These are phyloP conservation scores for Micromussa lordhowensis DNA, from an alignment of 92 coral and sea anemone species.

Conservation along the genomic window DNA sequence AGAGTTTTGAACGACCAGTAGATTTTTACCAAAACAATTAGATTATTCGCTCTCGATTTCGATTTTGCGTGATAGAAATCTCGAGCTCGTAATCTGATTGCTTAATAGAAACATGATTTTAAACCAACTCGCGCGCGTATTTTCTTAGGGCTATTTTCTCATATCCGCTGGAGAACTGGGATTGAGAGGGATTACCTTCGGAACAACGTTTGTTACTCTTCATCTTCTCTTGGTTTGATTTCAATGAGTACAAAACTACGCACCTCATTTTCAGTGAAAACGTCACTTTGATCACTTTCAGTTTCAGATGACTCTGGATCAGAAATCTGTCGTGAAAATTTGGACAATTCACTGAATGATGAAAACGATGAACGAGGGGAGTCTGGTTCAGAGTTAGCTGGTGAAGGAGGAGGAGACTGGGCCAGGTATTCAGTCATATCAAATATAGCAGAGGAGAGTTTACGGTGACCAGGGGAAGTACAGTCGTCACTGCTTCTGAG, in stretches of 20 bases:
- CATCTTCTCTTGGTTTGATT: background rate
- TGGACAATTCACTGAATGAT: conserved; percentile 44
- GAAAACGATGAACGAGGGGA: conserved; percentile 64
- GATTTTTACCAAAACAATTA: no score
- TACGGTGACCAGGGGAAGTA: conserved; percentile 61
- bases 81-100: no score
- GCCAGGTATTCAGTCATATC: conserved; percentile 82
- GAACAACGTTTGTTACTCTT: no score
- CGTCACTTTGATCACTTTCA: conserved; percentile 84
- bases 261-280: conserved; percentile 74
- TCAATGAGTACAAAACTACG: background rate
- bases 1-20: no score
- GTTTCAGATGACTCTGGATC: conserved; percentile 85
- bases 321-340: conserved; percentile 48
- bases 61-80: no score
- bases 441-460: conserved; percentile 81
- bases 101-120: no score
- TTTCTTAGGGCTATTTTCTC: no score
- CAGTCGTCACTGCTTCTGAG: conserved; percentile 74
- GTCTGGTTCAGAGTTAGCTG: conserved; percentile 59
- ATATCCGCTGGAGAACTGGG: no score
- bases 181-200: no score
- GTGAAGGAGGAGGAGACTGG: conserved; percentile 84
- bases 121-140: no score
- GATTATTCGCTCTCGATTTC: no score